phyloP scores from a whole-genome alignment of 2,888 invertebrate species.

The Antheraea yamamai region DNA sequence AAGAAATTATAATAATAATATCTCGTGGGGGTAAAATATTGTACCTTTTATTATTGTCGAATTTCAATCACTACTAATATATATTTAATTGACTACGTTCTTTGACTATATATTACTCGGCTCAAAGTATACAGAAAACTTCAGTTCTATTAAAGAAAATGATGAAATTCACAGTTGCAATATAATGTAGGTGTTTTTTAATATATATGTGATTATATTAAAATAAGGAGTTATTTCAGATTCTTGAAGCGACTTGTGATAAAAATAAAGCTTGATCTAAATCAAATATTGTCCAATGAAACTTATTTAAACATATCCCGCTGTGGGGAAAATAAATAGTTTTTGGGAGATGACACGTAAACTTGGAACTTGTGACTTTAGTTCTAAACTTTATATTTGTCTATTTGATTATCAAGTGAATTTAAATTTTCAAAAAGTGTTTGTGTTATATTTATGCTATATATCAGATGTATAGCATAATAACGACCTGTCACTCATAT shows the following conservation, averaged over 20 bases:
- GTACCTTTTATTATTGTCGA: background rate
- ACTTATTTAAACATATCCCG: conserved; percentile 36
- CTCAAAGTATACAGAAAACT: background rate
- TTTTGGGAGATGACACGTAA: conserved; percentile 19
- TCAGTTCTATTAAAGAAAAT: background rate
- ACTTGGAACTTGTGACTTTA: conserved; percentile 20
- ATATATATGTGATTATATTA: background rate
- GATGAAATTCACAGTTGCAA: background rate
- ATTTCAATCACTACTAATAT: background rate
- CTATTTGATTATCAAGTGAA: background rate
- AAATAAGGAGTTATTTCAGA: background rate
- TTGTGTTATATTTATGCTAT: too few species aligned
- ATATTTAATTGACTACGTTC: too few species aligned
- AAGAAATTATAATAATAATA: too few species aligned
- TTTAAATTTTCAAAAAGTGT: too few species aligned
- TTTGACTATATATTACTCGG: too few species aligned
- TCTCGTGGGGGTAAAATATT: too few species aligned
- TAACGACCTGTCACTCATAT: too few species aligned
- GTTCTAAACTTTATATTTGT: background rate
- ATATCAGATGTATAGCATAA: too few species aligned
- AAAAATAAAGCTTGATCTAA: conserved; percentile 23
- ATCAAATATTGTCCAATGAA: conserved; percentile 28
- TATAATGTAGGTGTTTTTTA: background rate
- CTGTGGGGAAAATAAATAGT: conserved; percentile 35
- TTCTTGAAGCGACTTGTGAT: conserved; percentile 7